These are phyloP conservation scores for Phataginus tetradactyla DNA, from an alignment of 2,797 vertebrate species.

Conservation along the genomic window DNA sequence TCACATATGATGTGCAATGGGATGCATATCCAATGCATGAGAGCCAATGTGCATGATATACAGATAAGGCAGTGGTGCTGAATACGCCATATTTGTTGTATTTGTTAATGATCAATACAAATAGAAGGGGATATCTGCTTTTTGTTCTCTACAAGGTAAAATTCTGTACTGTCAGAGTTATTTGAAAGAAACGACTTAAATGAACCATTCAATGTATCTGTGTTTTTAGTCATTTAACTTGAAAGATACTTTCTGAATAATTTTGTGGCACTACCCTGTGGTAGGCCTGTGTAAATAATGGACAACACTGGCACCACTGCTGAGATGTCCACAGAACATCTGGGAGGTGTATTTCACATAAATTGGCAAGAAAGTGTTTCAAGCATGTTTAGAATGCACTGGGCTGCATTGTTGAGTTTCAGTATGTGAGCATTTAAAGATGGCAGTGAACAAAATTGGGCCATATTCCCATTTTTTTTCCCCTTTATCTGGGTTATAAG, in stretches of 20 bases:
- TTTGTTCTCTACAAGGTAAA: neutral
- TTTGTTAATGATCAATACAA: neutral
- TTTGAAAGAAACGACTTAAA: neutral
- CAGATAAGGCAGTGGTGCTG: neutral
- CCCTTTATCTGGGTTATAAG: neutral
- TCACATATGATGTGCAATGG: neutral
- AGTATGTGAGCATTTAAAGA: neutral
- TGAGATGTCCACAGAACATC: neutral
- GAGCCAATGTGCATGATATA: fast-evolving
- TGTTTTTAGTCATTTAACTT: neutral
- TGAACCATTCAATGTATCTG: neutral
- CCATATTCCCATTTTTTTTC: neutral
- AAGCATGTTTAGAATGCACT: neutral
- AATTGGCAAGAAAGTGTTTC: neutral
- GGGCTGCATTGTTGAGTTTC: neutral
- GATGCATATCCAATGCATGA: neutral
- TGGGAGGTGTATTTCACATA: neutral
- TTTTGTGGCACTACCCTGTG: neutral
- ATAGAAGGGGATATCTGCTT: neutral
- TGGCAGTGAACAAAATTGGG: neutral
- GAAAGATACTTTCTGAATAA: neutral
- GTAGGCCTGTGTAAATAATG: neutral
- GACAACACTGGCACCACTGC: fast-evolving
- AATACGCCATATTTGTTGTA: neutral
- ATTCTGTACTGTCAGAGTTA: neutral